Percentiles rank a stretch among this genome's conserved stretches.
Conservation (phyloP, 2,113 vertebrate species). For the Uria aalge region DNA sequence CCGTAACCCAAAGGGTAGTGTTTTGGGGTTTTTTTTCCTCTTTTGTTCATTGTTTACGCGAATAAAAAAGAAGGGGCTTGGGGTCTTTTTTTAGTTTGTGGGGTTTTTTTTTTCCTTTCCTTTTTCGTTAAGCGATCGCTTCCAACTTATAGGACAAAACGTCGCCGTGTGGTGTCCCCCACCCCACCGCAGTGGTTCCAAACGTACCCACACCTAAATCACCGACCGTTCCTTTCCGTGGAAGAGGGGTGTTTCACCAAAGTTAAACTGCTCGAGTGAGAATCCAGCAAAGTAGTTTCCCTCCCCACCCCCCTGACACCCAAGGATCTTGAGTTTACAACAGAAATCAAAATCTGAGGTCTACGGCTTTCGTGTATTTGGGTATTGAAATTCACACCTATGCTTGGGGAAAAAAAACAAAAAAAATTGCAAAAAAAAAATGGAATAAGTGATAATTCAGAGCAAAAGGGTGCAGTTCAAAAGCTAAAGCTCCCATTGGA, state of each 20-base stretch:
- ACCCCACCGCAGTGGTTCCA: neutral
- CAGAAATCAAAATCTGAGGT: neutral
- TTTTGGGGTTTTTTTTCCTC: neutral
- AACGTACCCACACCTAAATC: neutral
- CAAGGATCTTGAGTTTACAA: neutral
- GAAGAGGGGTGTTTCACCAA: neutral
- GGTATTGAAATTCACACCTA: slow-evolving; percentile 46
- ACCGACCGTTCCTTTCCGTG: neutral
- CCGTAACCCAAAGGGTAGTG: neutral
- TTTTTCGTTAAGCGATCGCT: neutral
- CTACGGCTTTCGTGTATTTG: neutral
- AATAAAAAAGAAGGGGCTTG: neutral
- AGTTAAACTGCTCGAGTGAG: neutral
- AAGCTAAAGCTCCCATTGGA: slow-evolving; percentile 81
- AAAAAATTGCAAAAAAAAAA: neutral
- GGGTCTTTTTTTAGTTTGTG: no score
- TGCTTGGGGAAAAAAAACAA: slow-evolving; percentile 15
- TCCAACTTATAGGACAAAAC: neutral
- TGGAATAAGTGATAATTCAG: slow-evolving; percentile 67
- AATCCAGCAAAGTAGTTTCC: neutral
- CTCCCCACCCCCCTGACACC: neutral
- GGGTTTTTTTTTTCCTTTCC: neutral
- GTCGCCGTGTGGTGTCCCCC: neutral
- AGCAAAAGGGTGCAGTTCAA: slow-evolving; percentile 72
- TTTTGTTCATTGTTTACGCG: neutral